Evolutionary conservation across 2,113 vertebrate species (phyloP).

Genomic region (Antechinus flavipes): DNA sequence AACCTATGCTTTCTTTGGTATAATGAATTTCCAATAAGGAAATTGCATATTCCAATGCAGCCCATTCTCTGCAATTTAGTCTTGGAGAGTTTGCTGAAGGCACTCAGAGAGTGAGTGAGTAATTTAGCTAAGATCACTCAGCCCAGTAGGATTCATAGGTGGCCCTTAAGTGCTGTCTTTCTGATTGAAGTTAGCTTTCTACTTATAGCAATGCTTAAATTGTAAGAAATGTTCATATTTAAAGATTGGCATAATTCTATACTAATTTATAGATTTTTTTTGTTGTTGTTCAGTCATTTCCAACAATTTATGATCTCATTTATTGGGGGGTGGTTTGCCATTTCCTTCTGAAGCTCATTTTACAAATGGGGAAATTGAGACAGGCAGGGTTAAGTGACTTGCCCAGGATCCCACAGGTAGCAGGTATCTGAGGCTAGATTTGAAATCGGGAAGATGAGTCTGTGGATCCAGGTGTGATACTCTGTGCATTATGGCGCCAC

Average conservation of each 20-base stretch:
- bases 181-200: background rate
- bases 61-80: background rate
- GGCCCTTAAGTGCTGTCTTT: background rate
- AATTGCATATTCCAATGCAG: background rate
- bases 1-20: background rate
- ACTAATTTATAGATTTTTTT: background rate
- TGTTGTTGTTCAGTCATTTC: background rate
- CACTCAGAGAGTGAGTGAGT: background rate
- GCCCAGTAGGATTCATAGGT: background rate
- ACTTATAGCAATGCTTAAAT: background rate
- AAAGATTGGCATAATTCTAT: background rate
- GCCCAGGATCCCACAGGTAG: background rate
- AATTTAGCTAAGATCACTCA: background rate
- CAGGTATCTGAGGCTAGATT: background rate
- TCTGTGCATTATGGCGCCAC: background rate
- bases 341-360: background rate
- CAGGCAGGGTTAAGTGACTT: background rate
- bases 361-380: background rate
- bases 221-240: conserved; percentile 11
- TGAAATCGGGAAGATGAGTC: background rate
- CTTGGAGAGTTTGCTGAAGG: background rate
- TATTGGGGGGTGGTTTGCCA: background rate
- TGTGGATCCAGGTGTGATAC: background rate
- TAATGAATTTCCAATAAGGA: background rate
- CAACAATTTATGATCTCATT: background rate